A percentile compares a stretch with the other conserved stretches of the same genome.
These are phyloP conservation scores for Drosophila anomelani DNA, from an alignment of 2,888 invertebrate genomes.

Conservation along the genomic window DNA sequence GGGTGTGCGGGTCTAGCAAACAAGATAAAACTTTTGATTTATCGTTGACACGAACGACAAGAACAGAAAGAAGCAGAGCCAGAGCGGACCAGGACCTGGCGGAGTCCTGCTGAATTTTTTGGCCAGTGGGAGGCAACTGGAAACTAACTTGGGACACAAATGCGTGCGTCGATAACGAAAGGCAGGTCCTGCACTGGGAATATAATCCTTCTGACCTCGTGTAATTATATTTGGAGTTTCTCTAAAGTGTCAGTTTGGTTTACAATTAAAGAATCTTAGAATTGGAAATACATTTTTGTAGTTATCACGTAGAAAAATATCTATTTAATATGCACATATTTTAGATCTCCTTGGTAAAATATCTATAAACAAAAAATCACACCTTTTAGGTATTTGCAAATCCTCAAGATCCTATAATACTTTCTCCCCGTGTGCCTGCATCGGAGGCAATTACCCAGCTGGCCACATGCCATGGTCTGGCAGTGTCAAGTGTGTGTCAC, in stretches of 20 bases:
- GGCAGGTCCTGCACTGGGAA: background rate
- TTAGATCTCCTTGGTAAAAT: too few species aligned
- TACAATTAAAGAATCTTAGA: too few species aligned
- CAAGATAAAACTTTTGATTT: constrained; percentile 78
- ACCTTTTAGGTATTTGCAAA: background rate
- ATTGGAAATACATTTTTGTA: too few species aligned
- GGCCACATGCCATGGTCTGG: constrained; percentile 29
- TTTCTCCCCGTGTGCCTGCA: constrained; percentile 24
- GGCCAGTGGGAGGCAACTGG: constrained; percentile 30
- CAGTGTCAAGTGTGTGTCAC: constrained; percentile 72
- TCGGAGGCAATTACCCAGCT: constrained; percentile 33
- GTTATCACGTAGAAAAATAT: too few species aligned
- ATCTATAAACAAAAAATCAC: too few species aligned
- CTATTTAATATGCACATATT: too few species aligned
- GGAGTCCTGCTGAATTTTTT: constrained; percentile 28
- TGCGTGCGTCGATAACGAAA: constrained; percentile 58
- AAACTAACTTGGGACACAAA: constrained; percentile 52
- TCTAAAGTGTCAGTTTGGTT: background rate
- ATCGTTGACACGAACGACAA: constrained; percentile 75
- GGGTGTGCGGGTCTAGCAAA: constrained; percentile 41
- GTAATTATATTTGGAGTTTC: background rate
- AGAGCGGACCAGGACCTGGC: constrained; percentile 7
- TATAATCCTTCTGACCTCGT: background rate
- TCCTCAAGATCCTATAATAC: too few species aligned
- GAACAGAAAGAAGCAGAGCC: constrained; percentile 28